phyloP scores from a whole-genome alignment of 2,113 vertebrate species.

The Datnioides undecimradiatus region DNA sequence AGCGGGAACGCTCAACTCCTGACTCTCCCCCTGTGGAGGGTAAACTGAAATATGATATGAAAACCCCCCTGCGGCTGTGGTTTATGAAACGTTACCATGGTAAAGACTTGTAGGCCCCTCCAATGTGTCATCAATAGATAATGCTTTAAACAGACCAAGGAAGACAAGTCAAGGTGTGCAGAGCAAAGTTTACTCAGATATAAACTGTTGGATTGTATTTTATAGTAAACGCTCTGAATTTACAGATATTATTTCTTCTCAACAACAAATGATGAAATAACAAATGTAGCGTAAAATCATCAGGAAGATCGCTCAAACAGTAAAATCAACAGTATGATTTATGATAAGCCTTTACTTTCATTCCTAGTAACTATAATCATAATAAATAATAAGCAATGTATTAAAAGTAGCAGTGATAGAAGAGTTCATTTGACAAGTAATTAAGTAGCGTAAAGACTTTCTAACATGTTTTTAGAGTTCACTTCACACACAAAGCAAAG shows the following conservation, averaged over 20 bases:
- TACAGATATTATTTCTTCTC: neutral
- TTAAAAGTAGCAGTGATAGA: neutral
- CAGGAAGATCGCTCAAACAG: neutral
- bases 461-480: neutral
- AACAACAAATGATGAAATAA: neutral
- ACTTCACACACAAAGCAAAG: neutral
- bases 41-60: conserved; percentile 46
- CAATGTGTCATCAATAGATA: conserved; percentile 33
- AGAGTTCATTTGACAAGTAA: neutral
- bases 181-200: neutral
- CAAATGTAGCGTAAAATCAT: neutral
- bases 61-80: conserved; percentile 17
- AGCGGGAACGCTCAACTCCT: conserved; percentile 6
- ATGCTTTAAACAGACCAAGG: conserved; percentile 23
- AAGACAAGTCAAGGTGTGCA: neutral
- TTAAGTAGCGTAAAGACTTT: neutral
- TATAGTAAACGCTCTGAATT: neutral
- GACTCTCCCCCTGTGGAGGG: conserved; percentile 14
- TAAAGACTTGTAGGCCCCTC: conserved; percentile 1
- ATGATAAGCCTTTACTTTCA: neutral
- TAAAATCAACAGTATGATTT: neutral
- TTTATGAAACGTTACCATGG: conserved; percentile 31
- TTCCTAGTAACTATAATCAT: neutral
- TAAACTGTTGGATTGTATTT: neutral
- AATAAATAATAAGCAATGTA: neutral